Evolutionary conservation across 2,888 invertebrate genomes (phyloP), one percentile per base, ranked within the genome.

Genomic region (Microctonus brassicae): DNA sequence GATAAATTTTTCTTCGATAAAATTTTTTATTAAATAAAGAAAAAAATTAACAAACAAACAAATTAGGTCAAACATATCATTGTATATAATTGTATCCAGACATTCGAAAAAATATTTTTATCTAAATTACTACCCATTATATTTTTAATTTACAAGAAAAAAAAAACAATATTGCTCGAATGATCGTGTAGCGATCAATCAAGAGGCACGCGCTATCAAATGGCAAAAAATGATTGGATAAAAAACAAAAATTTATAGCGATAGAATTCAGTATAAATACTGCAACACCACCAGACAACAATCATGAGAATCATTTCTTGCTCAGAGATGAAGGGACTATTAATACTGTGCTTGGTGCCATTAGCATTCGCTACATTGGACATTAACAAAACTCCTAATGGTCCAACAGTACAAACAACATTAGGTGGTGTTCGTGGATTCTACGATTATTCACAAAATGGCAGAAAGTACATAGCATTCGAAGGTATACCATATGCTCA

Each of bases 401-500:
- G 74, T n/a, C 83, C 84, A 4, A 76, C 66, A 29, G 77, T 83
- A 0, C 75, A 76, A 71, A 84, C 80, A 53, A 77, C 82, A 10
- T 69, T 81, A 10, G 84, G 84, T 64, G 75, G 68, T 3, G 72
- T 85, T 24, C 78, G 68, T 55, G 85, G 84, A 22, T 82, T 81
- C 17, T 76, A 81, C 68, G 80, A 82, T 66, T 58, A 67, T 20
- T 84, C 85, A 1, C 75, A 76, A 20, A 75, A 81, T 65, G 83
- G 84, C 34, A 78, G 77, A 62, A 74, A 76, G 34, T 83, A 78
- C n/a, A 78, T 80, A 62, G 82, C 83, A 10, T 85, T 82, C 65
- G 83, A 84, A 73, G 85, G 85, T 2, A 81, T 85, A 22, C 85
- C 85, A 13, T 85, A 83, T 72, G 85, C 84, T 20, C 39, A 79